Percentiles rank a stretch among this genome's conserved stretches.
Evolutionary conservation across 2,888 invertebrate species (phyloP).

Genomic region (Zele albiditarsus): DNA sequence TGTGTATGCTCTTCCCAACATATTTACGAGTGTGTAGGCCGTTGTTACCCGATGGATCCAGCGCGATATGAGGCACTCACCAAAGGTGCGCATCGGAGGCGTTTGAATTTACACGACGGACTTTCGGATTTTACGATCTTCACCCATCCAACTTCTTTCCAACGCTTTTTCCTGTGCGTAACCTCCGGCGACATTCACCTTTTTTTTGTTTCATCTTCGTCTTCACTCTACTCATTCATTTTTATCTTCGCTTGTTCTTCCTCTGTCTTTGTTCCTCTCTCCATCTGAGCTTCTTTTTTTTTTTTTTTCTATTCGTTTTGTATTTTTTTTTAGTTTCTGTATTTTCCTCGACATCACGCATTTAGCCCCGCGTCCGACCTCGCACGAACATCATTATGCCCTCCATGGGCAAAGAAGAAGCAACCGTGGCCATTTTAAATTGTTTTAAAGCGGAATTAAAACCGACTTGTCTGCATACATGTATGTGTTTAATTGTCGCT

Average conservation of each 20-base stretch:
- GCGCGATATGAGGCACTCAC: slow-evolving; percentile 42
- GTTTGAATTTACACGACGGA: slow-evolving; percentile 58
- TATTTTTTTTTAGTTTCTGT: neutral
- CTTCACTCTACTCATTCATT: neutral
- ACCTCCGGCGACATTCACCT: slow-evolving; percentile 37
- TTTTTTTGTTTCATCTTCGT: neutral
- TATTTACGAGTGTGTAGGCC: slow-evolving; percentile 50
- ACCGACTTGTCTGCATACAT: neutral
- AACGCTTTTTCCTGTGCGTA: slow-evolving; percentile 44
- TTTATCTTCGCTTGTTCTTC: neutral
- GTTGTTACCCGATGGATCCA: slow-evolving; percentile 41
- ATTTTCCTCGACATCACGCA: slow-evolving; percentile 34
- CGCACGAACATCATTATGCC: slow-evolving; percentile 46
- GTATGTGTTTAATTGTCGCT: neutral
- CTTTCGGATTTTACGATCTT: slow-evolving; percentile 53
- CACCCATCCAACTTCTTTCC: slow-evolving; percentile 35
- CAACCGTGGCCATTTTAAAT: slow-evolving; percentile 43
- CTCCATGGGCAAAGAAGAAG: slow-evolving; percentile 31
- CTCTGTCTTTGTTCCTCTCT: slow-evolving; percentile 21
- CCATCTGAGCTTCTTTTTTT: neutral
- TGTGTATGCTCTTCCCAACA: slow-evolving; percentile 24
- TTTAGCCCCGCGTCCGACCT: slow-evolving; percentile 30
- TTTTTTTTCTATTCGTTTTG: neutral
- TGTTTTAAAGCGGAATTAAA: slow-evolving; percentile 45
- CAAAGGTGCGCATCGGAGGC: slow-evolving; percentile 51